Conservation (phyloP, 1,140 invertebrate species). For the Geopemphigus sp. region DNA sequence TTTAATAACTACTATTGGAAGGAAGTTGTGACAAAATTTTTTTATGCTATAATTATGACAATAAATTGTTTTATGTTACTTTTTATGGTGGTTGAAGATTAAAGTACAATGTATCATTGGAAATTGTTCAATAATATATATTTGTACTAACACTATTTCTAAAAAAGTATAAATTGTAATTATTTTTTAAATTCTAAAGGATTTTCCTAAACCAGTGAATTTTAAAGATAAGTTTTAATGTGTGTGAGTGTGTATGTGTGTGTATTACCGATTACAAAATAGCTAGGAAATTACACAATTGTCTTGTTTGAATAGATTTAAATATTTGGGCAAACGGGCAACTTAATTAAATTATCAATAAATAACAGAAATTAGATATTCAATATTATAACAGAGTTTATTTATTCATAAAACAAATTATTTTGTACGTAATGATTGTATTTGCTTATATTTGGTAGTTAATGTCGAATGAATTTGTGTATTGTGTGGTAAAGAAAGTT, state of each 20-base stretch:
- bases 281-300: not conserved
- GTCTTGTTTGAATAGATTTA: slow-evolving; percentile 37
- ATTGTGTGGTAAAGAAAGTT: too few species aligned
- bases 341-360: not conserved
- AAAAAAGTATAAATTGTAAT: not conserved
- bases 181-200: not conserved
- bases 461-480: not conserved
- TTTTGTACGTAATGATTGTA: not conserved
- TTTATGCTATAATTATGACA: not conserved
- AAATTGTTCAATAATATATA: not conserved
- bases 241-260: too few species aligned
- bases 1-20: not conserved
- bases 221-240: not conserved
- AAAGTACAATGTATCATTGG: not conserved
- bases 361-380: not conserved
- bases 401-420: not conserved
- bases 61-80: not conserved
- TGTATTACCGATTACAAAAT: not conserved
- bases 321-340: slow-evolving; percentile 28
- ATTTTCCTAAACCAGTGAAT: not conserved
- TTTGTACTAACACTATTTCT: slow-evolving; percentile 1
- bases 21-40: not conserved
- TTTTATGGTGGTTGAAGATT: not conserved
- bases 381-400: not conserved
- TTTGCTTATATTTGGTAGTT: not conserved